Base-by-base conservation (phyloP, 1,140 invertebrate species). In the Lethrus apterus region DNA sequence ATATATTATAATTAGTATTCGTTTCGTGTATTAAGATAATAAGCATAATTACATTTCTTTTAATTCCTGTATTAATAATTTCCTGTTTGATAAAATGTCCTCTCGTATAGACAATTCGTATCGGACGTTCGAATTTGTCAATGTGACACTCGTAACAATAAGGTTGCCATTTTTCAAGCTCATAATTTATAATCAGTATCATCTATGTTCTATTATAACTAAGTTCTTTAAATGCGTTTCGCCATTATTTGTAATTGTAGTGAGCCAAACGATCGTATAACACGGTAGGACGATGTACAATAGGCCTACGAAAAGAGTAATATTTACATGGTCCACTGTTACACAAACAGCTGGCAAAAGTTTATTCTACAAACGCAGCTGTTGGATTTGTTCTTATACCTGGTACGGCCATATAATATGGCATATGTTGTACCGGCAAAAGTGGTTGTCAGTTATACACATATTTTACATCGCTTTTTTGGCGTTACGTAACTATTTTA, bases 361-460 rank as follows among this genome's bases (percentile, higher is more conserved):
- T 62, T 63, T 60, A 61, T 63, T 63, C 60, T 62, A 52, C 55
- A 57, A 57, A 55, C 52, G 60, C 60, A 62, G 60, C 60, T 62
- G 60, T 60, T 60, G 52, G 52, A 51, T 51, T 48, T 50, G 51
- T 24, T 42, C 54, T 46, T 56, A 60, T 64, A 64, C 60, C 60
- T 62, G 62, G 60, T 53, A 48, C 17, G 31, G 15, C 29, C 33
- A 52, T 46, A 52, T 50, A 52, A 46, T 53, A 56, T 56, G 51
- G 54, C 54, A 56, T 56, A 56, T 56, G 54, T 56, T 54, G 32
- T 41, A 50, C 31, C 48, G 44, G 47, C 48, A 41, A 46, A 38
- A 50, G 46, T 48, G 46, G 52, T 54, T 54, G 46, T 54, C 52
- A 46, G 52, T 54, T 52, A 48, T 41, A 47, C 24, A 44, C 32